Percentiles rank a stretch among this genome's conserved stretches.
These are phyloP conservation scores for Otolemur garnettii DNA, from an alignment of 2,113 vertebrate genomes.

Conservation along the genomic window DNA sequence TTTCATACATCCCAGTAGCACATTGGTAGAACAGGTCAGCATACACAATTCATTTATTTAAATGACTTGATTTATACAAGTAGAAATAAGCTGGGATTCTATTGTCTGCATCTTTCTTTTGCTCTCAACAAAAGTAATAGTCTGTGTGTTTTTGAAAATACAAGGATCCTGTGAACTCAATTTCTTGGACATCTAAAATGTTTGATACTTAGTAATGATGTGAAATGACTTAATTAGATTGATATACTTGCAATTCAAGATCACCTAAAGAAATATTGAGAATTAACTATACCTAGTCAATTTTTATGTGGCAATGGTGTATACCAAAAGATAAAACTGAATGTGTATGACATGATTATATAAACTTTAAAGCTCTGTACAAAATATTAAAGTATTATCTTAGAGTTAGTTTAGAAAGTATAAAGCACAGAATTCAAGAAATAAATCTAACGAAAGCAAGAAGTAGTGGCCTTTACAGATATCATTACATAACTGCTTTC, in stretches of 20 bases:
- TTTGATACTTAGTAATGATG: slow-evolving; percentile 43
- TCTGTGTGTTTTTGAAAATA: slow-evolving; percentile 60
- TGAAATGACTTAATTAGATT: slow-evolving; percentile 14
- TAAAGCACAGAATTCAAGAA: slow-evolving; percentile 64
- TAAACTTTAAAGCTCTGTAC: slow-evolving; percentile 4
- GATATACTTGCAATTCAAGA: not conserved
- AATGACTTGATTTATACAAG: slow-evolving; percentile 84
- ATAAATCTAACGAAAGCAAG: slow-evolving; percentile 73
- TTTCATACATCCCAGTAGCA: slow-evolving; percentile 75
- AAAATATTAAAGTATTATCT: slow-evolving; percentile 32
- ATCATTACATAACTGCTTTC: slow-evolving; percentile 17
- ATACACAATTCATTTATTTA: slow-evolving; percentile 86
- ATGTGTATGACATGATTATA: not conserved
- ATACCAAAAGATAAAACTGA: not conserved
- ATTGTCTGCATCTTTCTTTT: slow-evolving; percentile 66
- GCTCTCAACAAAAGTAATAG: slow-evolving; percentile 64
- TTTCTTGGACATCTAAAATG: slow-evolving; percentile 58
- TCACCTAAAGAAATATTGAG: slow-evolving; percentile 47
- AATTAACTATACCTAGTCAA: slow-evolving; percentile 6
- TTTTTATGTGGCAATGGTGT: slow-evolving; percentile 8
- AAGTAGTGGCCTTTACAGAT: slow-evolving; percentile 60
- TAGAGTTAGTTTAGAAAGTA: slow-evolving; percentile 66
- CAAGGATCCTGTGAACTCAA: slow-evolving; percentile 55
- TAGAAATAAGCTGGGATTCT: slow-evolving; percentile 73
- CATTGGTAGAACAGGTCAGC: slow-evolving; percentile 84